Conservation (phyloP, 2,888 invertebrate species). For the Tenthredo notha region DNA sequence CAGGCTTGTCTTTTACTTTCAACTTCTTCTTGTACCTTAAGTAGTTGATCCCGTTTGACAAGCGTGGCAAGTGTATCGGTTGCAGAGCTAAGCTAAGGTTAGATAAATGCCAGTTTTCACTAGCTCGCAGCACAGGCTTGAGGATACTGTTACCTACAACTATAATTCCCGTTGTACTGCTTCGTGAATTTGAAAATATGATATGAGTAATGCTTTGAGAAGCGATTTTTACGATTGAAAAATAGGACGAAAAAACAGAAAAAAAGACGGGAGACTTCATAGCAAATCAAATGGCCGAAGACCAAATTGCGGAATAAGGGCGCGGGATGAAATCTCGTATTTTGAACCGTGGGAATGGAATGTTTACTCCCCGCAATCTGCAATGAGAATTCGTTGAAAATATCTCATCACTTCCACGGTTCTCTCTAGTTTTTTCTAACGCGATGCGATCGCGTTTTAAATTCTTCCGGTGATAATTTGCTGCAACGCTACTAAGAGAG, state of each 20-base stretch:
- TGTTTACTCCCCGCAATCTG: slow-evolving; percentile 22
- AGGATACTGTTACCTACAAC: background rate
- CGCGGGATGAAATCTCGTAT: background rate
- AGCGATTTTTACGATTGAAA: background rate
- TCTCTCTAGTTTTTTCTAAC: background rate
- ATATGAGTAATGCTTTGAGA: background rate
- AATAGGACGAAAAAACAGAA: background rate
- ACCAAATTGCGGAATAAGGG: background rate
- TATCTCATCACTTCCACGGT: slow-evolving; percentile 26
- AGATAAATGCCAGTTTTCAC: background rate
- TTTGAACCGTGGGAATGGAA: slow-evolving; percentile 44
- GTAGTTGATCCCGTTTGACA: slow-evolving; percentile 36
- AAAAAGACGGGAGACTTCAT: background rate
- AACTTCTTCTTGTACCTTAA: background rate
- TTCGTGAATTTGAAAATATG: background rate
- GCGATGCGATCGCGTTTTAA: background rate
- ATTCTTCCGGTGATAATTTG: background rate
- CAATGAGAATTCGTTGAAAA: slow-evolving; percentile 45
- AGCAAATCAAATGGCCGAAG: background rate
- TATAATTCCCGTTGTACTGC: background rate
- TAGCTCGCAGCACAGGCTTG: background rate
- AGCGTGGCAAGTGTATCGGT: slow-evolving; percentile 20
- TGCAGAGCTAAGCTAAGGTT: background rate
- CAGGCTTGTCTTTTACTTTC: background rate
- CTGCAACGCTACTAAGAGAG: too few relatives aligned